phyloP scores from a whole-genome alignment of 2,797 vertebrate species.

The Hippopotamyrus pictus region DNA sequence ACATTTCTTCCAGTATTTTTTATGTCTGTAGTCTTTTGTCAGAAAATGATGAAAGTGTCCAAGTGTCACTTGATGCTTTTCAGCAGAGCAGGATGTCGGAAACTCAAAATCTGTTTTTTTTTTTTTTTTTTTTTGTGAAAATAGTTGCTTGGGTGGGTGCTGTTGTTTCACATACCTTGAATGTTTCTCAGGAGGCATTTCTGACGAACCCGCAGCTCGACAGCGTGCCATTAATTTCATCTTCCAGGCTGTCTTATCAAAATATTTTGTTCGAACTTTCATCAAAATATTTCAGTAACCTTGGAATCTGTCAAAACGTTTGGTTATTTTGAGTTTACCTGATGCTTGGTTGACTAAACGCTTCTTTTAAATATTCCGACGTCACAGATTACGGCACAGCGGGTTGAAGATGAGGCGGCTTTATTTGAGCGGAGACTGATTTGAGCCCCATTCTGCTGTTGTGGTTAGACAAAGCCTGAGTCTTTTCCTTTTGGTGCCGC shows the following conservation, averaged over 20 bases:
- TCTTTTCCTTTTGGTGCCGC: constrained; percentile 41
- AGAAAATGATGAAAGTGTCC: neutral
- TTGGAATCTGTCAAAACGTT: constrained; percentile 64
- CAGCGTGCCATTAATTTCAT: constrained; percentile 52
- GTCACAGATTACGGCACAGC: constrained; percentile 39
- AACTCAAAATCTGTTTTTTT: neutral
- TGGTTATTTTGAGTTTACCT: constrained; percentile 53
- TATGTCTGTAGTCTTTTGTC: neutral
- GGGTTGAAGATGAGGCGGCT: constrained; percentile 27
- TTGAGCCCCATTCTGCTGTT: constrained; percentile 45
- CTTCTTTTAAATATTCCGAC: constrained; percentile 42
- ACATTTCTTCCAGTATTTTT: neutral
- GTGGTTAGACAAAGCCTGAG: constrained; percentile 51
- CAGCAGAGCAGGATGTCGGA: neutral
- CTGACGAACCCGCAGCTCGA: constrained; percentile 35
- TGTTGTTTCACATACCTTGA: constrained; percentile 42
- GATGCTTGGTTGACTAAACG: constrained; percentile 40
- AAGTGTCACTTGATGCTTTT: neutral
- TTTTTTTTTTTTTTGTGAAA: constrained; percentile 19
- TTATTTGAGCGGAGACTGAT: constrained; percentile 55
- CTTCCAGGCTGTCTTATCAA: constrained; percentile 54
- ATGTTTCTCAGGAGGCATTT: constrained; percentile 35
- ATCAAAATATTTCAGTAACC: constrained; percentile 59
- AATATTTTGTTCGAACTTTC: constrained; percentile 57
- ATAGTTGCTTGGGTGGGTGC: constrained; percentile 32